A percentile compares a stretch with the other conserved stretches of the same genome.
These are phyloP conservation scores for Anticlea derivata DNA, from an alignment of 2,888 invertebrate genomes.

Conservation along the genomic window DNA sequence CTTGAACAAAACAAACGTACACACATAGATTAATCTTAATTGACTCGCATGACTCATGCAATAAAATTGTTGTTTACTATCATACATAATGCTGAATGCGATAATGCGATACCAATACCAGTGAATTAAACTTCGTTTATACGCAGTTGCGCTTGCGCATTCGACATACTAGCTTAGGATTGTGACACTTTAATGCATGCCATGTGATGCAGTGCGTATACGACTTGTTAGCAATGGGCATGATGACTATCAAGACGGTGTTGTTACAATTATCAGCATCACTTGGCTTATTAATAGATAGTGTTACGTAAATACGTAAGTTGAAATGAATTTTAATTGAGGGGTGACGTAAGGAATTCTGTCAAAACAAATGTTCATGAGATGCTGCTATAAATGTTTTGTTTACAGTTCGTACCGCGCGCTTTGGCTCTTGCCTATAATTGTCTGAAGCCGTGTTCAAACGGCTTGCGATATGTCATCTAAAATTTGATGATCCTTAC, in stretches of 20 bases:
- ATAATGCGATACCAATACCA: conserved; percentile 28
- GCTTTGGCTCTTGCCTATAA: conserved; percentile 17
- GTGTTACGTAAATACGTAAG: conserved; percentile 18
- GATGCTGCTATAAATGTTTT: conserved; percentile 27
- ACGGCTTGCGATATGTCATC: no score
- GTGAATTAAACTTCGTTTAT: conserved; percentile 17
- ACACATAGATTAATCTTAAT: conserved; percentile 30
- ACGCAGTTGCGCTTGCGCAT: conserved; percentile 19
- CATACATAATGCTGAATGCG: conserved; percentile 27
- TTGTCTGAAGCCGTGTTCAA: no score
- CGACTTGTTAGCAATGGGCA: background rate
- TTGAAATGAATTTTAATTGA: conserved; percentile 33
- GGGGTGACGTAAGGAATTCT: conserved; percentile 24
- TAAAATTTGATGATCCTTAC: no score
- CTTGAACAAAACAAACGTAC: conserved; percentile 31
- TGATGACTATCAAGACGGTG: background rate
- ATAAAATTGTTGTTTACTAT: conserved; percentile 36
- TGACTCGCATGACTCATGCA: conserved; percentile 33
- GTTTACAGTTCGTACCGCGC: conserved; percentile 14
- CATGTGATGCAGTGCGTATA: conserved; percentile 10
- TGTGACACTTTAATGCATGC: conserved; percentile 4
- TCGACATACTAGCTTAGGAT: background rate
- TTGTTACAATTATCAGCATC: conserved; percentile 5
- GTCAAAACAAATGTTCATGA: conserved; percentile 31
- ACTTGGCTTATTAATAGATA: conserved; percentile 4